Evolutionary conservation across 1,140 invertebrate genomes (phyloP).

Genomic region (Monomorium pharaonis): DNA sequence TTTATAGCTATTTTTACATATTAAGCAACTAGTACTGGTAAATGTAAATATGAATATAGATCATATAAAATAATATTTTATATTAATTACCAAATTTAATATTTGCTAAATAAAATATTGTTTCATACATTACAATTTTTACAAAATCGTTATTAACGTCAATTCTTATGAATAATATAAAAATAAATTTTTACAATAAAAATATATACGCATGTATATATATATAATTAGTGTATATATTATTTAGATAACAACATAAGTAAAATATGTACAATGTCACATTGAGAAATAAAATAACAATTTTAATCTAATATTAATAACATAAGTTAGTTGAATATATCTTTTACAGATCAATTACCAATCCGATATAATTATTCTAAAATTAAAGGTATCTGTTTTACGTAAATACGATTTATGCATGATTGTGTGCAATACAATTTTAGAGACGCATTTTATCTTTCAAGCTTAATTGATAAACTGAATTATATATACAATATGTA

Average conservation of each 20-base stretch:
- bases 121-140: no score
- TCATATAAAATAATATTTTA: neutral
- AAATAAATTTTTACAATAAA: neutral
- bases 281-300: neutral
- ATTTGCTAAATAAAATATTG: neutral
- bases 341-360: conserved; percentile 81
- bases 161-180: neutral
- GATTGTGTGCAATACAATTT: conserved; percentile 59
- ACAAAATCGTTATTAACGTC: no score
- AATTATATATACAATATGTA: neutral
- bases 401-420: conserved; percentile 76
- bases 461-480: neutral
- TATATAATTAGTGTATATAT: no score
- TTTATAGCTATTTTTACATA: neutral
- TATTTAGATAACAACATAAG: neutral
- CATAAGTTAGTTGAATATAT: conserved; percentile 52
- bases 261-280: neutral
- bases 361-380: conserved; percentile 83
- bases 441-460: neutral
- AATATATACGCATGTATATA: no score
- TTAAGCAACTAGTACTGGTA: neutral
- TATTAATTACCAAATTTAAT: neutral
- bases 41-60: neutral
- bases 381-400: conserved; percentile 82
- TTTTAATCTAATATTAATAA: neutral